Conservation (phyloP, 2,113 vertebrate species). For the Dicrurus megarhynchus region DNA sequence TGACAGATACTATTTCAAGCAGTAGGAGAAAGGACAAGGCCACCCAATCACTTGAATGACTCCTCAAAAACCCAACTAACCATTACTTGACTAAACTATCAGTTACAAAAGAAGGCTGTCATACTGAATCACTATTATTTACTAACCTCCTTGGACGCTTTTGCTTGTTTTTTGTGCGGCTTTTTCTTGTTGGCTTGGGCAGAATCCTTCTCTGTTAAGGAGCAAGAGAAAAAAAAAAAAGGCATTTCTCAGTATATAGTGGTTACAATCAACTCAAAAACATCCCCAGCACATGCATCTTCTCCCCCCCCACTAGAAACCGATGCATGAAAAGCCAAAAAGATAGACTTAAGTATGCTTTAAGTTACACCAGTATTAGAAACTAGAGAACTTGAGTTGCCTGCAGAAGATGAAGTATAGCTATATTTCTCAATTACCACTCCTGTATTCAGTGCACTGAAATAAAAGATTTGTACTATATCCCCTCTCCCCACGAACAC, state of each 20-base stretch:
- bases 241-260: background rate
- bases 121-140: background rate
- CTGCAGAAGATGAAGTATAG: background rate
- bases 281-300: background rate
- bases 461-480: background rate
- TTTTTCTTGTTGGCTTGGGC: slow-evolving; percentile 97
- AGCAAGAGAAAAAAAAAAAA: background rate
- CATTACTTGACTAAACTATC: background rate
- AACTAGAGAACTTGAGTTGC: background rate
- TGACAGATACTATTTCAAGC: background rate
- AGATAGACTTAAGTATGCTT: background rate
- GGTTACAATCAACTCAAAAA: background rate
- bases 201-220: slow-evolving; percentile 91
- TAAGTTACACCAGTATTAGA: background rate
- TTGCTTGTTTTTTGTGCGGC: slow-evolving; percentile 96
- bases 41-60: background rate
- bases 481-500: background rate
- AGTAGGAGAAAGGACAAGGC: background rate
- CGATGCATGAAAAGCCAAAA: background rate
- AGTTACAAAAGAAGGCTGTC: background rate
- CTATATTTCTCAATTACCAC: background rate
- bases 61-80: background rate
- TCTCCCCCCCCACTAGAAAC: background rate
- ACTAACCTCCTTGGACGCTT: slow-evolving; percentile 94
- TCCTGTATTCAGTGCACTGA: background rate